Evolutionary conservation across 2,797 vertebrate genomes (phyloP).

Genomic region (Pristis pectinata): DNA sequence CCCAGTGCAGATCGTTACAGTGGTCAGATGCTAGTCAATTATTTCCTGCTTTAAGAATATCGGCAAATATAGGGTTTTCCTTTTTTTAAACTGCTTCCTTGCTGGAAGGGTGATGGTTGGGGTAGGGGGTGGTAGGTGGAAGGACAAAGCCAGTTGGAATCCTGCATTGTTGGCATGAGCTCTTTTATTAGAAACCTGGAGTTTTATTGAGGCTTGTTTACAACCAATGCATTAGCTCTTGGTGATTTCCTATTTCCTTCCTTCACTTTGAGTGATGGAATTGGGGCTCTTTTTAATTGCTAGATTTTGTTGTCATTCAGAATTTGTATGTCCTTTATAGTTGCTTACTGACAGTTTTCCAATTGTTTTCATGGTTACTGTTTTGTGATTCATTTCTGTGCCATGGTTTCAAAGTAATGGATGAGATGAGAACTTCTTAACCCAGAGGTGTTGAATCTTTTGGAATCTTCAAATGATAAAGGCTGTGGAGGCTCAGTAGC

Average conservation of each 20-base stretch:
- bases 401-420: too few relatives aligned
- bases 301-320: not conserved
- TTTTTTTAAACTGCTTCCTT: not conserved
- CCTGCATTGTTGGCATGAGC: not conserved
- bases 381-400: not conserved
- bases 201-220: not conserved
- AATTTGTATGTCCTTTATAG: not conserved
- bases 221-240: not conserved
- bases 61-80: not conserved
- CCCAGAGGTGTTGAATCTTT: too few relatives aligned
- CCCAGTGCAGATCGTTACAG: too few relatives aligned
- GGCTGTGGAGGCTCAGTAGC: too few relatives aligned
- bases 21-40: too few relatives aligned
- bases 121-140: too few relatives aligned
- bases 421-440: too few relatives aligned
- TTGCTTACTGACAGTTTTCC: not conserved
- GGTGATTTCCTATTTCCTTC: not conserved
- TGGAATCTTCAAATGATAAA: too few relatives aligned
- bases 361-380: not conserved
- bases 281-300: not conserved
- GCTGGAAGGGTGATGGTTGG: not conserved
- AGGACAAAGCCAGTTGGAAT: not conserved
- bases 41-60: not conserved
- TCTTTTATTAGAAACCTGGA: not conserved
- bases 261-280: not conserved